Evolutionary conservation across 1,140 invertebrate species (phyloP).

Genomic region (Panagrolaimus sp.): DNA sequence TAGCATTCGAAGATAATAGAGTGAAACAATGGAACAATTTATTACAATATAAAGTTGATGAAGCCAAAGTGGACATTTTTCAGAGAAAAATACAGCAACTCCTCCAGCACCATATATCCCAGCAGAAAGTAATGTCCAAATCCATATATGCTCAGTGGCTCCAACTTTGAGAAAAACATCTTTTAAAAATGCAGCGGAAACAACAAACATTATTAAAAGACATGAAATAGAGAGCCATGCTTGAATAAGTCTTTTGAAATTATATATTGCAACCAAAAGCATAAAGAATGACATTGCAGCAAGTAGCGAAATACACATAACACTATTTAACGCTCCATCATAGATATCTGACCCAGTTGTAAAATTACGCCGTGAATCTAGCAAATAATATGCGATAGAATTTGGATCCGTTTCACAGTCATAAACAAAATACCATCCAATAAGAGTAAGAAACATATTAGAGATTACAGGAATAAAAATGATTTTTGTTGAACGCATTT

Average conservation of each 20-base stretch:
- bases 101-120: conserved; percentile 15
- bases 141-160: neutral
- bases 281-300: conserved; percentile 44
- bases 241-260: conserved; percentile 24
- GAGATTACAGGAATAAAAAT: conserved; percentile 35
- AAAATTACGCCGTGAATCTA: conserved; percentile 26
- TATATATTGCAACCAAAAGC: conserved; percentile 39
- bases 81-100: conserved; percentile 27
- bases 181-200: neutral
- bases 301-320: conserved; percentile 32
- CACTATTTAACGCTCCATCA: conserved; percentile 48
- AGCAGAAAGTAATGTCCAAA: neutral
- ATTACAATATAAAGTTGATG: conserved; percentile 45
- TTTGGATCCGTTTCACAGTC: conserved; percentile 25
- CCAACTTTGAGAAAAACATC: neutral
- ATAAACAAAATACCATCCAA: conserved; percentile 37
- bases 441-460: conserved; percentile 41
- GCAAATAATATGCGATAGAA: conserved; percentile 24
- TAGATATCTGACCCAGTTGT: conserved; percentile 37
- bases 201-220: neutral
- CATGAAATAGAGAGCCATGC: neutral
- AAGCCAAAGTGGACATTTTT: conserved; percentile 23
- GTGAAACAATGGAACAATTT: conserved; percentile 49
- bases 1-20: conserved; percentile 46
- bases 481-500: neutral